Evolutionary conservation across 2,888 invertebrate genomes (phyloP), one percentile per base, ranked within the genome.

Genomic region (Morpho helenor): DNA sequence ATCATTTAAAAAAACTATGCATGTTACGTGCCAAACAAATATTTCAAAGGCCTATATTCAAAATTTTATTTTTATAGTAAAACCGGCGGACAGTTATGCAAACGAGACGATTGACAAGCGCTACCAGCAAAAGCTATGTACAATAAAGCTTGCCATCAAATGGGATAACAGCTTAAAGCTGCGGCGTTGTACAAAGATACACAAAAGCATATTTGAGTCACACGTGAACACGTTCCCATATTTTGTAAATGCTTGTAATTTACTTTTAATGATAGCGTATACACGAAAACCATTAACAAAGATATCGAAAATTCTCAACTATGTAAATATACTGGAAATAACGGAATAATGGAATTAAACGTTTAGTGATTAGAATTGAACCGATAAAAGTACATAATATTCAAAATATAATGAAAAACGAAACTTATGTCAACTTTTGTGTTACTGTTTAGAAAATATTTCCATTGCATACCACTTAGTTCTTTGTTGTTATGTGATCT

Each of bases 391-490:
- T 31, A 31, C 16, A 16, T 31, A 31, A 31, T 31, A 3, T 31
- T 3, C 31, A 5, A 31, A 31, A 31, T 5, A 2, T 31, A 5
- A 31, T 31, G 31, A 5, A 31, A 5, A 0, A 31, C 31, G 31
- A 31, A 31, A 31, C 4, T 31, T 31, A 31, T 31, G 31, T 31
- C 31, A 31, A 31, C 31, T 31, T 31, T 31, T 31, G 3, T 46
- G n/a, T 47, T 43, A 60, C 39, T 31, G 39, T 53, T 60, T 52
- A 52, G 49, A 64, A 56, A 64, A 63, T 61, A 57, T 55, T 63
- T 59, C 58, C 58, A 59, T 50, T 57, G 71, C 82, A 80, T 84
- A 86, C 87, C 85, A 75, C 74, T 73, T 72, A 73, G 66, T 68
- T 74, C 67, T 72, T 69, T 67, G 70, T 67, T 66, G 70, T 65